These are phyloP conservation scores for Meiosimyza platycephala DNA, from an alignment of 2,888 invertebrate genomes.

Conservation along the genomic window DNA sequence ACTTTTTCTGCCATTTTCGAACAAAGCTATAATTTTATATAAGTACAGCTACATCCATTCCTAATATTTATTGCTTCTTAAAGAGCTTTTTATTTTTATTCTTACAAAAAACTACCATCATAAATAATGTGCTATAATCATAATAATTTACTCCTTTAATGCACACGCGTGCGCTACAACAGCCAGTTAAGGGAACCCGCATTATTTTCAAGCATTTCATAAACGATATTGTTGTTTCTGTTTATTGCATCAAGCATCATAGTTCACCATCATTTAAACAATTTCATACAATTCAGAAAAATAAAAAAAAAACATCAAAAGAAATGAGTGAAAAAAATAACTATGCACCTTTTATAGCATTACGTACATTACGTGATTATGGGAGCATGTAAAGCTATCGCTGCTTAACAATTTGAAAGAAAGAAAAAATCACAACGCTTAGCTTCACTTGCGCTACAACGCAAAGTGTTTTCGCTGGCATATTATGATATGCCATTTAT, in stretches of 20 bases:
- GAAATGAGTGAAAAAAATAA: neutral
- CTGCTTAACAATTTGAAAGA: too few relatives aligned
- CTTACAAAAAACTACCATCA: slow-evolving; percentile 28
- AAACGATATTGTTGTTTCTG: slow-evolving; percentile 5
- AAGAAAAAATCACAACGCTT: too few relatives aligned
- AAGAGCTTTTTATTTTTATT: slow-evolving; percentile 19
- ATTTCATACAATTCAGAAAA: slow-evolving; percentile 12
- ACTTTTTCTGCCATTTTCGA: neutral
- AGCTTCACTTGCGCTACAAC: slow-evolving; percentile 21
- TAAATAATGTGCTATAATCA: slow-evolving; percentile 50
- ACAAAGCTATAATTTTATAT: neutral
- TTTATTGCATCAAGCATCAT: slow-evolving; percentile 20
- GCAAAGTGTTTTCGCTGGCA: slow-evolving; percentile 24
- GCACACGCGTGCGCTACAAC: slow-evolving; percentile 15
- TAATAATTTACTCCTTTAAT: slow-evolving; percentile 48
- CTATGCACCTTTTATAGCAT: slow-evolving; percentile 7
- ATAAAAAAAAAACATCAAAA: slow-evolving; percentile 4
- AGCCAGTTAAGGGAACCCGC: neutral
- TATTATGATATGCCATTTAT: slow-evolving; percentile 17
- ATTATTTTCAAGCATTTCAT: slow-evolving; percentile 13
- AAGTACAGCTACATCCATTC: neutral
- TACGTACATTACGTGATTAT: slow-evolving; percentile 11
- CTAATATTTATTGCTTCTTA: slow-evolving; percentile 21
- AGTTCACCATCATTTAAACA: slow-evolving; percentile 29
- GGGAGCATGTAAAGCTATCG: neutral